Evolutionary conservation across 2,888 invertebrate species (phyloP), one percentile per base, ranked within the genome.

Genomic region (Coleophora deauratella): DNA sequence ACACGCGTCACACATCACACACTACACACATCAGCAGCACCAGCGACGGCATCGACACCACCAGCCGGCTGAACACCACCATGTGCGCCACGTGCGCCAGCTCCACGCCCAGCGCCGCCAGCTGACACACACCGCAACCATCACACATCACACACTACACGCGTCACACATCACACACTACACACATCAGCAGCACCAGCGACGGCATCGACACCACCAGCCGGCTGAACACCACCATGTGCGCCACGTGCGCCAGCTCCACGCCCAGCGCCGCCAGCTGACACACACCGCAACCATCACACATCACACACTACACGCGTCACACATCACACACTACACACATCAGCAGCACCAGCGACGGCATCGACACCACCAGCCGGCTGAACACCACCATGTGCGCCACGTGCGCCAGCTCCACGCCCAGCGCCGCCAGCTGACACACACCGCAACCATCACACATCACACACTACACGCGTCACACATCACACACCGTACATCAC

Each of bases 1-100:
- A 21, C 3, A 21, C 21, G 6, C n/a, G n/a, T n/a, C n/a, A n/a
- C n/a, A n/a, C n/a, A n/a, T n/a, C n/a, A n/a, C n/a, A n/a, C n/a
- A n/a, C n/a, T n/a, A n/a, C n/a, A n/a, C n/a, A n/a, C 93, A 96
- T 92, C 54, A 94, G 93, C 66, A 96, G 94, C 50, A 96, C 95
- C 49, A 96, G 88, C 59, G 94, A 94, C 39, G 95, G 95, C 94
- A 96, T 94, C 45, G 95, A 95, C 59, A 96, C 87, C 79, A 95
- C 91, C 62, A 95, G 92, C 79, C 95, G 95, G 70, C 93, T 92
- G 92, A 93, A 94, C 51, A 95, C 88, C 70, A 96, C 87, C 95
- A 96, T 96, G 81, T 96, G 96, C 50, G 93, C 79, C 81, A 96
- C 95, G 79, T 96, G 95, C 44, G 89, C 74, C 63, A 94, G 90